Evolutionary conservation across 2,888 invertebrate genomes (phyloP).

Genomic region (Apoda limacodes): DNA sequence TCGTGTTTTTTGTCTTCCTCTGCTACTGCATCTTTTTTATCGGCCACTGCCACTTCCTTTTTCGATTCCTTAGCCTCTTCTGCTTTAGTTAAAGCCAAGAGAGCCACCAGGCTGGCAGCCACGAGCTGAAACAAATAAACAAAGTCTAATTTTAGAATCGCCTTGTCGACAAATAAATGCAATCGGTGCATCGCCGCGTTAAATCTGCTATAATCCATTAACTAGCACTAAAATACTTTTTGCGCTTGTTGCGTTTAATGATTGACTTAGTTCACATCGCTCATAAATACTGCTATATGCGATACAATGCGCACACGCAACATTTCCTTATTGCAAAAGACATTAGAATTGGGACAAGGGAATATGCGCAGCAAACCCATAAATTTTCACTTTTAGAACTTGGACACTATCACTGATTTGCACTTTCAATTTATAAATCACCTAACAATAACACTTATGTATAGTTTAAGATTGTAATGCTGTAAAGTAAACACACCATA

Average conservation of each 20-base stretch:
- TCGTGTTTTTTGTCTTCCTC: slow-evolving; percentile 79
- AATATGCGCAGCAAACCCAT: slow-evolving; percentile 2
- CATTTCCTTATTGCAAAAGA: slow-evolving; percentile 42
- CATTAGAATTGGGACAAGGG: slow-evolving; percentile 30
- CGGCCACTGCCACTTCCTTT: slow-evolving; percentile 68
- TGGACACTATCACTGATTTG: slow-evolving; percentile 13
- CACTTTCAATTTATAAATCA: slow-evolving; percentile 2
- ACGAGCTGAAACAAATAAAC: no score
- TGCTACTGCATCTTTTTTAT: slow-evolving; percentile 60
- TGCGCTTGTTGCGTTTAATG: slow-evolving; percentile 31
- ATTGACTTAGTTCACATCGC: slow-evolving; percentile 32
- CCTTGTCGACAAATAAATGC: no score
- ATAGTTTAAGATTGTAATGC: slow-evolving; percentile 19
- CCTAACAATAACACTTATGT: slow-evolving; percentile 34
- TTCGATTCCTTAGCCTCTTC: slow-evolving; percentile 70
- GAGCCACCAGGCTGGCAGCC: slow-evolving; percentile 73
- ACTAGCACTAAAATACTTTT: slow-evolving; percentile 31
- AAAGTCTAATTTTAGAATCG: no score
- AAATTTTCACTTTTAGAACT: not conserved
- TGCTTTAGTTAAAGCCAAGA: slow-evolving; percentile 68
- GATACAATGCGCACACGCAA: slow-evolving; percentile 36
- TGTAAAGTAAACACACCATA: slow-evolving; percentile 53
- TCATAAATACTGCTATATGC: slow-evolving; percentile 25
- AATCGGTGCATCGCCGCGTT: no score
- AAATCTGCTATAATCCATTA: no score